These are phyloP conservation scores for Phocoena sinus DNA, from an alignment of 2,113 vertebrate genomes.

Conservation along the genomic window DNA sequence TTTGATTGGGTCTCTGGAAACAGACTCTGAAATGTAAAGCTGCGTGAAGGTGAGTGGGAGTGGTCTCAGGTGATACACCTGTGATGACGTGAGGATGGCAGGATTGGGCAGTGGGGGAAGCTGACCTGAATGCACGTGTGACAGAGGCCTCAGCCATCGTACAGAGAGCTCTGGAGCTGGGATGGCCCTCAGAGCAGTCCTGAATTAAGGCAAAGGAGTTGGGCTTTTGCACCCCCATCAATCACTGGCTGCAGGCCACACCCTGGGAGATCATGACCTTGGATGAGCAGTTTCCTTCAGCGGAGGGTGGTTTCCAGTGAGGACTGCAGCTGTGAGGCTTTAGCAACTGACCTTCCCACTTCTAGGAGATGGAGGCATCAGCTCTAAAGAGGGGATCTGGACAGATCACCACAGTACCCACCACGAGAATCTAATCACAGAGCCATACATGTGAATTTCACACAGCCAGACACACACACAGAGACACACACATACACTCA, in stretches of 20 bases:
- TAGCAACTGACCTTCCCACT: background rate
- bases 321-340: background rate
- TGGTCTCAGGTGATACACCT: background rate
- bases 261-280: background rate
- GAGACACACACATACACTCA: too few relatives aligned
- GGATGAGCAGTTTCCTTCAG: background rate
- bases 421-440: background rate
- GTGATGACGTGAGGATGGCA: background rate
- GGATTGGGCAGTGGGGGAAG: background rate
- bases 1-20: background rate
- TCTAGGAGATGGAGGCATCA: background rate
- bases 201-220: background rate
- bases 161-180: background rate
- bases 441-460: background rate
- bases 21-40: background rate
- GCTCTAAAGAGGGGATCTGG: background rate
- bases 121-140: background rate
- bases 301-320: background rate
- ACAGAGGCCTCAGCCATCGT: background rate
- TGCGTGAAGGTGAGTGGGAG: background rate
- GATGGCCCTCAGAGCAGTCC: background rate
- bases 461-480: background rate
- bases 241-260: background rate
- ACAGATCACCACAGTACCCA: background rate
- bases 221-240: background rate